Base-by-base conservation (phyloP, 2,113 vertebrate species). In the Chamaetylas fuelleborni region DNA sequence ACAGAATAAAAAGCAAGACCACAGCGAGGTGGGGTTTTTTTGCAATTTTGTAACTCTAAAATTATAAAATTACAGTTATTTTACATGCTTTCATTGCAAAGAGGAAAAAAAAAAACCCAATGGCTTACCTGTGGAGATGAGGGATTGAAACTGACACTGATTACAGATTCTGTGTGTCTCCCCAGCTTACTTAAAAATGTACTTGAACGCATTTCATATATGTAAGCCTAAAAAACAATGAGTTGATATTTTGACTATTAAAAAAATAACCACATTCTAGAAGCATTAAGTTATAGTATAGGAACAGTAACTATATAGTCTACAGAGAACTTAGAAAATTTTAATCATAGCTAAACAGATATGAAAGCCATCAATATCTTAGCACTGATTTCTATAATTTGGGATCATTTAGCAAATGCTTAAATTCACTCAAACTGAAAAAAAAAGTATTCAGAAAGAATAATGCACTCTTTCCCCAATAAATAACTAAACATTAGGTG, bases 201-300 rank as follows among this genome's bases (percentile, higher is more conserved):
- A 93, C 98, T 98, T 53, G 98, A 98, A 43, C 91, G 93, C 94
- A 98, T 95, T 43, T 99, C 98, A 72, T 99, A 99, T 60, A 99
- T 25, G 24, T 99, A 99, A 12, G 97, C 99, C 99, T 99, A 86
- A 54, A 97, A 97, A 82, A 58, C 15, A 97, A 74, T 10, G 10
- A 69, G 36, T 48, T 42, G 12, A 14, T 11, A 24, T 33, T 64
- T 67, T 33, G 2, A 43, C 5, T 13, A 19, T 38, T 13, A 36
- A 82, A 14, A 25, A 64, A 18, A 14, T 4, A 4, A 28, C 7
- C 7, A 29, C 2, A 14, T 38, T 43, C 17, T 34, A 53, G n/a
- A 88, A 69, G 36, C 18, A 58, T 14, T n/a, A 60, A 38, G 0
- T 6, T 22, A 38, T 2, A 65, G 25, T 36, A 38, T 14, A 81